Evolutionary conservation across 2,797 vertebrate genomes (phyloP).

Genomic region (Pseudochirops cupreus): DNA sequence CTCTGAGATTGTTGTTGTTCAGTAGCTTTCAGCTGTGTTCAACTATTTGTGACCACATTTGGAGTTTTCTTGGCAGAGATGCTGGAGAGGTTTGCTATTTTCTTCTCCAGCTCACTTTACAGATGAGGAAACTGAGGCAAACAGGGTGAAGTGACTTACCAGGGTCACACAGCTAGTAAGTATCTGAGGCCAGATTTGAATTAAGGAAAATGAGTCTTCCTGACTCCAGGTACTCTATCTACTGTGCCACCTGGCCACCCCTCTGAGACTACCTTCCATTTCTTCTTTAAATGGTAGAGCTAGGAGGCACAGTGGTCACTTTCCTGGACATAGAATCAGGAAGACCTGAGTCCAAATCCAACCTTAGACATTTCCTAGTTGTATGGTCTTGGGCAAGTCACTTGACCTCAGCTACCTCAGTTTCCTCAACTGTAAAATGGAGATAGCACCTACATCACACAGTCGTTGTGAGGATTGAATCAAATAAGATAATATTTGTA

Average conservation of each 20-base stretch:
- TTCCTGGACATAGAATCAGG: neutral
- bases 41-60: no score
- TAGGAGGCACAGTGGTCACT: neutral
- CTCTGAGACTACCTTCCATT: neutral
- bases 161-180: no score
- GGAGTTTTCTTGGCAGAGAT: no score
- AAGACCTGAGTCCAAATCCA: neutral
- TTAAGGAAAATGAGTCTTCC: no score
- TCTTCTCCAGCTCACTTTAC: no score
- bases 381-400: neutral
- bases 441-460: neutral
- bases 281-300: neutral
- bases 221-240: no score
- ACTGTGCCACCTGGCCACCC: neutral
- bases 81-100: no score
- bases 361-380: neutral
- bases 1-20: neutral
- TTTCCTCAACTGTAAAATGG: neutral
- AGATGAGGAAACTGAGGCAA: no score
- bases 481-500: neutral
- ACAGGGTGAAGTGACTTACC: no score
- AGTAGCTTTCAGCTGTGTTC: no score
- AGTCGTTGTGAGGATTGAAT: neutral
- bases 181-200: no score
- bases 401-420: neutral